These are phyloP conservation scores for Brachypodius melanocephalos DNA, from an alignment of 2,113 vertebrate genomes.

Conservation along the genomic window DNA sequence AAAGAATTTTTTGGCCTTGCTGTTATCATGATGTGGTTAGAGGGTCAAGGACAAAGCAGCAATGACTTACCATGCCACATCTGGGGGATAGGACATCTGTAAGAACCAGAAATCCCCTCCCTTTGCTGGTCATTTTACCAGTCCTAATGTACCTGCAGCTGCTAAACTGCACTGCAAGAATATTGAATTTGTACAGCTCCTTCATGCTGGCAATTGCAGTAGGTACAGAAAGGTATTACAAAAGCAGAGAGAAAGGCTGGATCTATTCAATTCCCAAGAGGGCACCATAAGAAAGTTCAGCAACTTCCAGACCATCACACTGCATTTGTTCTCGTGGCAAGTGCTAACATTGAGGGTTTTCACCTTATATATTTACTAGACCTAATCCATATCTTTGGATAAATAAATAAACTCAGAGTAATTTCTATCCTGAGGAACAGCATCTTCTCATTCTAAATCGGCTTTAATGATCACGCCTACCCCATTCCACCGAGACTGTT, in stretches of 20 bases:
- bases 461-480: slow-evolving; percentile 30
- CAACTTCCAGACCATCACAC: not conserved
- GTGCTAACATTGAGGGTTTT: not conserved
- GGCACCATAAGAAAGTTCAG: not conserved
- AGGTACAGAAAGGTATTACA: not conserved
- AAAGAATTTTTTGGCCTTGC: not conserved
- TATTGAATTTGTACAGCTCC: not conserved
- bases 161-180: not conserved
- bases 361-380: not conserved
- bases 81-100: not conserved
- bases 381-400: not conserved
- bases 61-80: not conserved
- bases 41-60: not conserved
- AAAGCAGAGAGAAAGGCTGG: not conserved
- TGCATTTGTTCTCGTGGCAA: not conserved
- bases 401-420: not conserved
- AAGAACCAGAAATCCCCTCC: not conserved
- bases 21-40: not conserved
- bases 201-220: not conserved
- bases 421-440: not conserved
- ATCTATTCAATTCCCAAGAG: not conserved
- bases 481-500: slow-evolving; percentile 5
- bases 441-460: not conserved
- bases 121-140: not conserved
- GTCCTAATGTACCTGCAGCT: not conserved